These are phyloP conservation scores for Phrynosoma blainvillii DNA, from an alignment of 2,113 vertebrate species.

Conservation along the genomic window DNA sequence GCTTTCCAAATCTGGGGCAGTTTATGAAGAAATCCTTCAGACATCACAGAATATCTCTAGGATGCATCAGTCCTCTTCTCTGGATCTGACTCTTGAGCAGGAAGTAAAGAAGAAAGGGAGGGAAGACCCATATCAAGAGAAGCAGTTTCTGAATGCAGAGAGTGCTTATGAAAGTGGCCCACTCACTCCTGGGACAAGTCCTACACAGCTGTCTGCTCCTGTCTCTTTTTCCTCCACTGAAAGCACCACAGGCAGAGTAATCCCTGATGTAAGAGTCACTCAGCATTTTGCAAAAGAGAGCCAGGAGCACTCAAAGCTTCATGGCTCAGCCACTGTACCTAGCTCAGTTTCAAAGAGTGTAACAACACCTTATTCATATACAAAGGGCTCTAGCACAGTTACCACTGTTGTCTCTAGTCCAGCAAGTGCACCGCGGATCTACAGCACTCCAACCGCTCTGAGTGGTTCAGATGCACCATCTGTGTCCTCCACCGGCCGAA, in stretches of 20 bases:
- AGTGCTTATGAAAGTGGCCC: constrained; percentile 76
- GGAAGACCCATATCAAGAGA: constrained; percentile 77
- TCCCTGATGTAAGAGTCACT: constrained; percentile 87
- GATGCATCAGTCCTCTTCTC: constrained; percentile 80
- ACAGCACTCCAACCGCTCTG: constrained; percentile 50
- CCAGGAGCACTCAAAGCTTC: constrained; percentile 84
- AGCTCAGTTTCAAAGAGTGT: constrained; percentile 73
- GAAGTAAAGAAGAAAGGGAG: constrained; percentile 66
- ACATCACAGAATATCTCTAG: constrained; percentile 79
- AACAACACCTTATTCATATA: constrained; percentile 60
- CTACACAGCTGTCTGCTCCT: constrained; percentile 90
- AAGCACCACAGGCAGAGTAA: constrained; percentile 74
- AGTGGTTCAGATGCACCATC: constrained; percentile 49
- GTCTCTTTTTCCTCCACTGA: constrained; percentile 83
- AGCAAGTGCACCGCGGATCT: constrained; percentile 20
- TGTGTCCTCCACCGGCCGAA: constrained; percentile 60
- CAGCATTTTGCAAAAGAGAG: constrained; percentile 93
- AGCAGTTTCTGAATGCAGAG: constrained; percentile 87
- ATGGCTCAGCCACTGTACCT: constrained; percentile 79
- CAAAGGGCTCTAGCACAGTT: constrained; percentile 65
- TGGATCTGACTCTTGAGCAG: constrained; percentile 73
- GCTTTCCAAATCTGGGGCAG: constrained; percentile 76
- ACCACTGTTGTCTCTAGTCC: constrained; percentile 66
- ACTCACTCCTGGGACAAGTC: constrained; percentile 94
- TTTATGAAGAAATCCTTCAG: constrained; percentile 92